Evolutionary conservation across 2,888 invertebrate species (phyloP), one percentile per base, ranked within the genome.

Genomic region (Tanytarsus gracilentus): DNA sequence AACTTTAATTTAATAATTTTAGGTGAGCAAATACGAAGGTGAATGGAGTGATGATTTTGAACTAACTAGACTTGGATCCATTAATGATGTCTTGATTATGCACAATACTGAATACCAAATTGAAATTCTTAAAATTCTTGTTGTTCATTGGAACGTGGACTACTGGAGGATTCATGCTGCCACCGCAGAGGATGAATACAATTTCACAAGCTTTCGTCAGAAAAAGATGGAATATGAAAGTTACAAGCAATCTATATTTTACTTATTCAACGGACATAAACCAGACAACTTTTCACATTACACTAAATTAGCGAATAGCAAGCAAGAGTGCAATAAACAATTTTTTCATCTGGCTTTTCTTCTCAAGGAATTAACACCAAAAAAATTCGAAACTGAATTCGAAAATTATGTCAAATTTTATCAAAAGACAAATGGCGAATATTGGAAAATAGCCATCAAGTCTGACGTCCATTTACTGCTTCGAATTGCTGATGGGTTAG

Each of bases 21-120:
- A n/a, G n/a, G n/a, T 44, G 16, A 23, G 23, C 11, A 44, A 44
- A 18, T 11, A 11, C 9, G 44, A 44, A 8, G 44, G 44, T 9
- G 44, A 44, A 44, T 44, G 44, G 44, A 44, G 44, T 44, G 44
- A 44, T 23, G 44, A 44, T 4, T 44, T 44, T 44, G 21, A 18
- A 7, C 18, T 44, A 3, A 44, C 18, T 8, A 2, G 44, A 44
- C 44, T 44, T 9, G 44, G 44, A 11, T 18, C 44, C 3, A 44
- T 44, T 23, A 23, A 44, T 44, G 44, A 44, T 11, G 21, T 44
- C 5, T 9, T 44, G 2, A 44, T 23, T 9, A 23, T 44, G 18
- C 16, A 18, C 9, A 44, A 44, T 44, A 23, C 11, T 18, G 44
- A 44, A 2, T 44, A 44, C n/a, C 44, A 44, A 44, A 44, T 44